Evolutionary conservation across 1,140 invertebrate species (phyloP).

Genomic region (Heterodera carotae): DNA sequence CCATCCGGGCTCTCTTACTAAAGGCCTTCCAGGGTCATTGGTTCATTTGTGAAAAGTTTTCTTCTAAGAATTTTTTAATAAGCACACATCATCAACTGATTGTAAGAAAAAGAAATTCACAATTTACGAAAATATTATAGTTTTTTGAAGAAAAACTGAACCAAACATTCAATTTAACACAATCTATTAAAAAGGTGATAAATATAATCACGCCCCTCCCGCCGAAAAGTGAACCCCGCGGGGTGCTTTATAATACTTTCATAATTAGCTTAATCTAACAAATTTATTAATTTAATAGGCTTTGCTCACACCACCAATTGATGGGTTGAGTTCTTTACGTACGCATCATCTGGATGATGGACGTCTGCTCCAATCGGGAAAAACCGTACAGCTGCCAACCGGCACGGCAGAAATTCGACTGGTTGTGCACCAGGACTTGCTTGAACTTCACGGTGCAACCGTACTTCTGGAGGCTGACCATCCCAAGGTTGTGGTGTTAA

Average conservation of each 20-base stretch:
- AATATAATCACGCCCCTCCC: no score
- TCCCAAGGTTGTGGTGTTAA: not conserved
- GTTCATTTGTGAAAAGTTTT: no score
- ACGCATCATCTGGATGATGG: conserved; percentile 6
- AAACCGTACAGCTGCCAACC: conserved; percentile 21
- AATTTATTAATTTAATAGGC: conserved; percentile 16
- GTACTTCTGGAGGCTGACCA: conserved; percentile 8
- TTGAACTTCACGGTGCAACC: not conserved
- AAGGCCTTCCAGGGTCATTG: no score
- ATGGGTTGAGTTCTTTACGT: conserved; percentile 4
- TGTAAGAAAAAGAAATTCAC: no score
- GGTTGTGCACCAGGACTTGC: not conserved
- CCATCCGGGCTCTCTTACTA: no score
- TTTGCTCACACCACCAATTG: conserved; percentile 23
- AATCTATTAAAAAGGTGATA: no score
- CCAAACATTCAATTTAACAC: no score
- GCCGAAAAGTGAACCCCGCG: not conserved
- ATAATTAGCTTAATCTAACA: no score
- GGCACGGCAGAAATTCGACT: conserved; percentile 34
- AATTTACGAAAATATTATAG: no score
- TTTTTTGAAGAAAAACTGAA: no score
- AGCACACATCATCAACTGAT: no score
- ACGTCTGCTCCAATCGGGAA: conserved; percentile 1
- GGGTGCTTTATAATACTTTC: no score
- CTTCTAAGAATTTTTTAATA: not conserved